Conservation (phyloP, 2,113 vertebrate species). For the Cebidichthys violaceus region DNA sequence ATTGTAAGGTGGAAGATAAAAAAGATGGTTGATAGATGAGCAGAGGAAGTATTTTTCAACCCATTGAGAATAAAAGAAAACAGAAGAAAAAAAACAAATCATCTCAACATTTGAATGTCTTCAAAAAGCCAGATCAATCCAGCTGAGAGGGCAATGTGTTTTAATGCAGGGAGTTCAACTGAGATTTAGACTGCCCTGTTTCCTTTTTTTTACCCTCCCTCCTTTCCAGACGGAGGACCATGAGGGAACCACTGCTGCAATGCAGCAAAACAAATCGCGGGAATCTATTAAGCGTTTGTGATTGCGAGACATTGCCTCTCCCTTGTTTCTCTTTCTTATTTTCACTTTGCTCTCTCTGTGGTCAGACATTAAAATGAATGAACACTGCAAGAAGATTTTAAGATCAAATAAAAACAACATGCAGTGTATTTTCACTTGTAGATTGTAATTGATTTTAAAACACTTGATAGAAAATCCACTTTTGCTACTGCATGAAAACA, state of each 20-base stretch:
- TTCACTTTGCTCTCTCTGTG: conserved; percentile 15
- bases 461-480: neutral
- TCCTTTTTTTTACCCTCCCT: conserved; percentile 49
- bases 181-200: conserved; percentile 21
- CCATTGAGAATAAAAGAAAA: neutral
- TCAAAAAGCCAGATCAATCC: conserved; percentile 21
- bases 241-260: conserved; percentile 80
- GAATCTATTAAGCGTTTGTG: conserved; percentile 69
- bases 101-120: conserved; percentile 11
- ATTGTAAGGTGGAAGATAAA: neutral
- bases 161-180: conserved; percentile 35
- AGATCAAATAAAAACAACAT: conserved; percentile 3
- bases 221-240: conserved; percentile 50
- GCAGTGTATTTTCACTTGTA: neutral
- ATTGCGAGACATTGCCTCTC: conserved; percentile 41
- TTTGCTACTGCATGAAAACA: neutral
- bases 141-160: neutral
- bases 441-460: neutral
- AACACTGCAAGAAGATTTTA: neutral
- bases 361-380: conserved; percentile 10
- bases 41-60: neutral
- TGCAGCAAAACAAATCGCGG: conserved; percentile 83
- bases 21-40: neutral
- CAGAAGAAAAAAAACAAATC: neutral
- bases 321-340: conserved; percentile 32